Conservation (phyloP, 2,888 invertebrate genomes). For the Desoria tigrina region DNA sequence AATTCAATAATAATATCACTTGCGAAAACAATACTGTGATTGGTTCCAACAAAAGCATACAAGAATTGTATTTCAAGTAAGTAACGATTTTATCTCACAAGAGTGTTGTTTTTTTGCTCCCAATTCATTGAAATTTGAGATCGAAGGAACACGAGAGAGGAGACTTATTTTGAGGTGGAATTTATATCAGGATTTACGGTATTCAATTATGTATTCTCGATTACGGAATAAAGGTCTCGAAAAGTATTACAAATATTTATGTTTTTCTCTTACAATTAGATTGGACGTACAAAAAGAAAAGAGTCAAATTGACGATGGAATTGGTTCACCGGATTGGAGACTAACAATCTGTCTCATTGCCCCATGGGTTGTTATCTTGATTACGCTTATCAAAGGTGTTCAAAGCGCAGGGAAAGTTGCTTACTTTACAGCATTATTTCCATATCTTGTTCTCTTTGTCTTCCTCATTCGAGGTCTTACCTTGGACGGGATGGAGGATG, state of each 20-base stretch:
- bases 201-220: no score
- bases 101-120: no score
- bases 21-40: constrained; percentile 55
- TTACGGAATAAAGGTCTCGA: no score
- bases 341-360: constrained; percentile 59
- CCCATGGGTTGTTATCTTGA: constrained; percentile 70
- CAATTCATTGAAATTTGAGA: no score
- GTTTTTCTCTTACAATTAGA: constrained; percentile 57
- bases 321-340: constrained; percentile 63
- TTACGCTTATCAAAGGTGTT: constrained; percentile 71
- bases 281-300: constrained; percentile 62
- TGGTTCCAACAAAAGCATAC: constrained; percentile 56
- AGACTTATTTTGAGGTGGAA: no score
- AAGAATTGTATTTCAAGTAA: constrained; percentile 60
- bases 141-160: no score
- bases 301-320: constrained; percentile 60
- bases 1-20: constrained; percentile 51
- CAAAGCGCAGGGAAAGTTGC: constrained; percentile 66
- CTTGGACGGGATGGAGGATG: neutral
- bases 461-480: constrained; percentile 55
- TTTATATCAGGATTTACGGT: neutral
- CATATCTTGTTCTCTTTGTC: constrained; percentile 74
- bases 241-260: neutral
- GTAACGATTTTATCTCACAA: constrained; percentile 55
- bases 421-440: constrained; percentile 67